A percentile compares a stretch with the other conserved stretches of the same genome.
phyloP scores from a whole-genome alignment of 2,888 invertebrate species.

The Listrodromus nycthemerus region DNA sequence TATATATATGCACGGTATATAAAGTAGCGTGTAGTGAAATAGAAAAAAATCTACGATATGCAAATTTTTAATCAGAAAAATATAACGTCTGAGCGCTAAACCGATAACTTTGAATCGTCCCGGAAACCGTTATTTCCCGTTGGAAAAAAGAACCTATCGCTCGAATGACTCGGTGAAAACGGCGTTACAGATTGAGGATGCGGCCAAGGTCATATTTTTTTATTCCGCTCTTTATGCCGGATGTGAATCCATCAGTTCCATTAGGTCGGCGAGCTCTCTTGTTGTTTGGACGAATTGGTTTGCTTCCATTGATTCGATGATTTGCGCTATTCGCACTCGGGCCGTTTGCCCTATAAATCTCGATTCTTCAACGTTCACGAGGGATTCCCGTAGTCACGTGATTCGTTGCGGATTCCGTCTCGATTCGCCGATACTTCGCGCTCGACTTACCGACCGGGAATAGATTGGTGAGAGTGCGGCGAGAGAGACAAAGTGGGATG shows the following conservation, averaged over 20 bases:
- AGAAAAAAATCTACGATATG: too few species aligned
- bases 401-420: neutral
- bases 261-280: constrained; percentile 9
- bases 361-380: neutral
- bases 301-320: constrained; percentile 7
- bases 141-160: neutral
- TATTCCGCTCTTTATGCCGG: neutral
- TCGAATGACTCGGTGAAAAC: neutral
- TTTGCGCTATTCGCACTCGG: constrained; percentile 2
- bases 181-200: constrained; percentile 1
- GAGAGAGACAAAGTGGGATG: neutral
- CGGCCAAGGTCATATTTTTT: constrained; percentile 5
- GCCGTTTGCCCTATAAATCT: constrained; percentile 6
- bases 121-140: too few species aligned
- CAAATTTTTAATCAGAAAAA: too few species aligned
- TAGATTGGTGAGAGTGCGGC: neutral
- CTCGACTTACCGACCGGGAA: neutral
- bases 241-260: constrained; percentile 6
- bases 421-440: neutral
- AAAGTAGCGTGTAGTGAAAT: too few species aligned
- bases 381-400: neutral
- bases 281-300: constrained; percentile 1
- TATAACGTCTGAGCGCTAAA: neutral
- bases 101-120: neutral
- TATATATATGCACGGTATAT: too few species aligned